A percentile compares a stretch with the other conserved stretches of the same genome.
Evolutionary conservation across 1,140 invertebrate genomes (phyloP).

Genomic region (Wasmannia auropunctata): DNA sequence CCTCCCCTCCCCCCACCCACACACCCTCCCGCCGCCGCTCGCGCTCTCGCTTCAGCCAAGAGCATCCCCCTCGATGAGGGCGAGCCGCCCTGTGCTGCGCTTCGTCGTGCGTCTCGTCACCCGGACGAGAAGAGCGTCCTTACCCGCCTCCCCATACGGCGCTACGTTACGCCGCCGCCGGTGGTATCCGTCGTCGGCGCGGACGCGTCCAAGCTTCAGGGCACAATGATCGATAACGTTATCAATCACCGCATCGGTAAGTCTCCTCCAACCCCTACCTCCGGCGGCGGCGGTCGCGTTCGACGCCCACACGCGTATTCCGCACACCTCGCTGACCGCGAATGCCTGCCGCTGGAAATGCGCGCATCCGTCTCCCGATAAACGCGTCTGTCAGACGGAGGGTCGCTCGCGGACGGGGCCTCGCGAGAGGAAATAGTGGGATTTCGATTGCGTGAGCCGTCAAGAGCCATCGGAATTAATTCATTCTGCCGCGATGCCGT

Average conservation of each 20-base stretch:
- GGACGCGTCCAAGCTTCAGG: conserved; percentile 11
- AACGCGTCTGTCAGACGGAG: conserved; percentile 8
- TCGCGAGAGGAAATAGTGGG: conserved; percentile 9
- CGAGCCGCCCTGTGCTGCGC: background rate
- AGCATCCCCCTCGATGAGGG: conserved; percentile 28
- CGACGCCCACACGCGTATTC: conserved; percentile 14
- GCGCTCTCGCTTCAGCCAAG: background rate
- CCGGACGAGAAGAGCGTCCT: conserved; percentile 15
- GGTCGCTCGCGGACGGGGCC: background rate
- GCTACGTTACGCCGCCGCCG: background rate
- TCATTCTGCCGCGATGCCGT: background rate
- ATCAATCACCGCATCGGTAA: conserved; percentile 57
- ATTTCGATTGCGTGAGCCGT: conserved; percentile 19
- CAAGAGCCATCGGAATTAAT: conserved; percentile 30
- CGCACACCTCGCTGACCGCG: conserved; percentile 34
- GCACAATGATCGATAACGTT: conserved; percentile 58
- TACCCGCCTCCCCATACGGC: background rate
- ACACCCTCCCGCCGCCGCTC: background rate
- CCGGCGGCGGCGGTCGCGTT: background rate
- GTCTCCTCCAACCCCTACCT: background rate
- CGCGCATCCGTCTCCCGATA: conserved; percentile 33
- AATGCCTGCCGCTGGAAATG: conserved; percentile 37
- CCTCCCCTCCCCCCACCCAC: background rate
- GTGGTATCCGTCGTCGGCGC: conserved; percentile 32
- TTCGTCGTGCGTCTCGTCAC: conserved; percentile 39